Percentiles rank a stretch among this genome's conserved stretches.
Conservation (phyloP, 1,140 invertebrate genomes). For the Drosophila chauvacae region DNA sequence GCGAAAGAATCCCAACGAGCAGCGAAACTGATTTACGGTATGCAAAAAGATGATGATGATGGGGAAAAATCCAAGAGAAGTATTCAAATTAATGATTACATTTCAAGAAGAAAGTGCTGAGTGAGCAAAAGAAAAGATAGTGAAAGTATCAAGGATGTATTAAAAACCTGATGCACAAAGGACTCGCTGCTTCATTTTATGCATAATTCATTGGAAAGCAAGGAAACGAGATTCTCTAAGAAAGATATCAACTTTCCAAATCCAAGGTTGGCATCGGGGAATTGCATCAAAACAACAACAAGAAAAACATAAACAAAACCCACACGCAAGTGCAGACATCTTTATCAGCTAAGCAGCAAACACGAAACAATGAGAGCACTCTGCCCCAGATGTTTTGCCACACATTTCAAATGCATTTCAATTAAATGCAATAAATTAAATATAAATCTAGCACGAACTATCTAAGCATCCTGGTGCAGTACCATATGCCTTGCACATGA, state of each 20-base stretch:
- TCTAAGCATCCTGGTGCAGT: conserved; percentile 7
- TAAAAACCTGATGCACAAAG: conserved; percentile 2
- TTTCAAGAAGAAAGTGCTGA: conserved; percentile 13
- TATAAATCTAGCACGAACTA: conserved; percentile 21
- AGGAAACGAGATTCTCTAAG: not conserved
- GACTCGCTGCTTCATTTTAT: not conserved
- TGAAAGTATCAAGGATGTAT: conserved; percentile 11
- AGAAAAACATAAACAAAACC: conserved; percentile 12
- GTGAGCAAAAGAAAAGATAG: conserved; percentile 3
- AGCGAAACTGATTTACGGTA: conserved; percentile 49
- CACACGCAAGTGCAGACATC: conserved; percentile 31
- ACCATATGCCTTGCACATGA: conserved; percentile 19
- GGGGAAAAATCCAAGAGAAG: not conserved
- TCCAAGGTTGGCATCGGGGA: conserved; percentile 7
- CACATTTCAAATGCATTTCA: conserved; percentile 61
- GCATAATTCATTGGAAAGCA: conserved; percentile 2
- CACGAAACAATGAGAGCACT: conserved; percentile 13
- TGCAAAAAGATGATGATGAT: conserved; percentile 15
- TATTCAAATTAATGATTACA: conserved; percentile 47
- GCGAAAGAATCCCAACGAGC: conserved; percentile 31
- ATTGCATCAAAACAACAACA: conserved; percentile 22
- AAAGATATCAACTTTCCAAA: not conserved
- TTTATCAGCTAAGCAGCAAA: conserved; percentile 15
- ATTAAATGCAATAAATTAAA: conserved; percentile 71
- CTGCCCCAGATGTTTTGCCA: conserved; percentile 17